Evolutionary conservation across 2,888 invertebrate genomes (phyloP).

Genomic region (Ectemnius cavifrons): DNA sequence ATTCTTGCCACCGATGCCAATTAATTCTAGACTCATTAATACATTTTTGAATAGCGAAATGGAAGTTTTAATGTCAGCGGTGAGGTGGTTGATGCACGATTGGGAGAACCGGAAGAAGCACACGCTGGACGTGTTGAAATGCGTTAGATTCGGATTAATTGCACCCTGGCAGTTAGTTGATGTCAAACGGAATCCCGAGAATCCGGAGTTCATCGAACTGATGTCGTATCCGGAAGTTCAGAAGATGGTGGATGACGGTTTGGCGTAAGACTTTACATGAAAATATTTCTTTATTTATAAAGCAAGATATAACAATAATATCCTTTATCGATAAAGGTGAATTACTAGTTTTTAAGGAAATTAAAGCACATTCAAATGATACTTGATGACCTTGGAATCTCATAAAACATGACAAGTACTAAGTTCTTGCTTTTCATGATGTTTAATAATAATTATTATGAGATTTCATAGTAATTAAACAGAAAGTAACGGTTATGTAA

Average conservation of each 20-base stretch:
- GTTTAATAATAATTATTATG: too few relatives aligned
- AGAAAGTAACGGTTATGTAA: too few relatives aligned
- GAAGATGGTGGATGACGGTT: slow-evolving; percentile 88
- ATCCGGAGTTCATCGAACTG: slow-evolving; percentile 85
- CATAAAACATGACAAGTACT: too few relatives aligned
- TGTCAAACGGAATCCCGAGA: slow-evolving; percentile 86
- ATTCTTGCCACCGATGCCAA: too few relatives aligned
- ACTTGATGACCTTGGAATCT: too few relatives aligned
- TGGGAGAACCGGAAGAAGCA: slow-evolving; percentile 82
- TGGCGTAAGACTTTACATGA: slow-evolving; percentile 82
- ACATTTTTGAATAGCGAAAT: slow-evolving; percentile 80
- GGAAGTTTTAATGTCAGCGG: slow-evolving; percentile 89
- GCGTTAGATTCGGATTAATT: slow-evolving; percentile 88
- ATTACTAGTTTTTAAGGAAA: too few relatives aligned
- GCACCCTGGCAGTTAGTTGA: slow-evolving; percentile 90
- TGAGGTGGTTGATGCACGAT: slow-evolving; percentile 87
- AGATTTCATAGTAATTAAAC: too few relatives aligned
- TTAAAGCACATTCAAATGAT: too few relatives aligned
- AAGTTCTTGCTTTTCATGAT: too few relatives aligned
- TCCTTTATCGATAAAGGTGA: too few relatives aligned
- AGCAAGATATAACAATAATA: background rate
- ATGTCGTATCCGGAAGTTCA: slow-evolving; percentile 84
- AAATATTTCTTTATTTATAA: background rate
- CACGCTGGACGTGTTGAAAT: slow-evolving; percentile 83
- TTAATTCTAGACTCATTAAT: too few relatives aligned